A percentile compares a stretch with the other conserved stretches of the same genome.
Conservation (phyloP, 2,113 vertebrate species). For the Ibidorhyncha struthersii region DNA sequence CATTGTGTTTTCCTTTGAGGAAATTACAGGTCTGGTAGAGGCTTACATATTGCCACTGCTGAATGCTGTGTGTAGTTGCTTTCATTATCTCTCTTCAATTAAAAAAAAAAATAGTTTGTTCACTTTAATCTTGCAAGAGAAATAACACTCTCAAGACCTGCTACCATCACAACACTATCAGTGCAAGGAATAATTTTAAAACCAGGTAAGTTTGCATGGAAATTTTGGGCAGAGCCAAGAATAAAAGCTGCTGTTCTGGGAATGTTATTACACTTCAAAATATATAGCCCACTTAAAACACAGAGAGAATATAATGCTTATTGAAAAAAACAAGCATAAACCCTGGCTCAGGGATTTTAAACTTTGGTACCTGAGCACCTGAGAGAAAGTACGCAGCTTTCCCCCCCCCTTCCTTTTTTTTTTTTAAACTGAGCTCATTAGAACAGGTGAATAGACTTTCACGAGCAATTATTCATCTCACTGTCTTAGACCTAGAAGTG, state of each 20-base stretch:
- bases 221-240: neutral
- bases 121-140: neutral
- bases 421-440: neutral
- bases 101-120: neutral
- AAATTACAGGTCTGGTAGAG: neutral
- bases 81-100: rapidly evolving
- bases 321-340: neutral
- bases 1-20: neutral
- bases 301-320: neutral
- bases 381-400: neutral
- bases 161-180: neutral
- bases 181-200: neutral
- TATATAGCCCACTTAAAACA: neutral
- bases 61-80: rapidly evolving
- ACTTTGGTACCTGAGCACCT: neutral
- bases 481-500: neutral
- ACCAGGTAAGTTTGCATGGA: neutral
- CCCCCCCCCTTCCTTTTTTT: neutral
- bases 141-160: neutral
- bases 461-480: neutral
- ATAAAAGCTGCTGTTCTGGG: neutral
- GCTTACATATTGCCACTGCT: neutral
- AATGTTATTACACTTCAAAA: neutral
- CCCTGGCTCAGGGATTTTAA: neutral
- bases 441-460: neutral